Base-by-base conservation (phyloP, 1,140 invertebrate species). In the Caenorhabditis brenneri region DNA sequence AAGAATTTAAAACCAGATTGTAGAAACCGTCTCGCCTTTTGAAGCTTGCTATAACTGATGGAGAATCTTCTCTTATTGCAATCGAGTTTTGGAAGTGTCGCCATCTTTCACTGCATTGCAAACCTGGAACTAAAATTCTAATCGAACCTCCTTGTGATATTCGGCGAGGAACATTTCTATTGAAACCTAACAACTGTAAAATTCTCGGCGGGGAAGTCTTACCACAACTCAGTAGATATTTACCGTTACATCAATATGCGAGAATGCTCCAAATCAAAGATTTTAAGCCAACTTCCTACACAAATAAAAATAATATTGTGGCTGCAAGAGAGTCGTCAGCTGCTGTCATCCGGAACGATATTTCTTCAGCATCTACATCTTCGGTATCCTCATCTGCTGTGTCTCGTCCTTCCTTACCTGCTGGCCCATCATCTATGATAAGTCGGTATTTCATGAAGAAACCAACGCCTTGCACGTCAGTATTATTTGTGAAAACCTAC, bases 71-170 rank as follows among this genome's bases (percentile, higher is more conserved):
- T 15, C 29, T 74, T 2, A n/a, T 24, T 0, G 65, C 65, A 1
- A 74, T 74, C 7, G 65, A 74, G 24, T 74, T 74, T n/a, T 74
- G 65, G 65, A 74, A 74, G n/a, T 74, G 65, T 42, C 65, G 29
- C 3, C 65, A 74, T 9, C n/a, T 74, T 6, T 74, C 65, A 1
- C n/a, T 74, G 2, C 22, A 74, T 24, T 24, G 7, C 7, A 74
- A 74, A 74, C 65, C 65, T 2, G 65, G 65, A 22, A 42, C 65
- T 2, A 74, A 74, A 15, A 24, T 74, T 27, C 65, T 74, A 10
- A 74, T 74, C 22, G 65, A 42, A 2, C 65, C 65, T 1, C 65
- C 65, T n/a, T 74, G 65, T 46, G 65, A 31, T 10, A 74, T 74
- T 42, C 65, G 65, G 33, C n/a, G n/a, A 74, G 65, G 65, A 5